These are phyloP conservation scores for Onthophagus sagittarius DNA, from an alignment of 2,888 invertebrate species.

Conservation along the genomic window DNA sequence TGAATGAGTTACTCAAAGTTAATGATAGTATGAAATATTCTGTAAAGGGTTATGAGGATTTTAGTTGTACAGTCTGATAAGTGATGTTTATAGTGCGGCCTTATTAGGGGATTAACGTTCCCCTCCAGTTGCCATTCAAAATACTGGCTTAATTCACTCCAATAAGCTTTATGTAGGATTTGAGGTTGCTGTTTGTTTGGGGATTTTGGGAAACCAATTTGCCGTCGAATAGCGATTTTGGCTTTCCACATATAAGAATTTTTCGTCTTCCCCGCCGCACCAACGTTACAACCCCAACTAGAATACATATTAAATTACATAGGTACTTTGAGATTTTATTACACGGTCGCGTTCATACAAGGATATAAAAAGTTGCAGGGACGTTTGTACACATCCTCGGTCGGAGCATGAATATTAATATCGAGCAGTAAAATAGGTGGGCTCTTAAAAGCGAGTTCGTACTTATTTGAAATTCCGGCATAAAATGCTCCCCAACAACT, in stretches of 20 bases:
- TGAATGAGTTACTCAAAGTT: too few relatives aligned
- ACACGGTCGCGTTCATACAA: too few relatives aligned
- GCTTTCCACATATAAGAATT: not conserved
- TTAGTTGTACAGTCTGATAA: not conserved
- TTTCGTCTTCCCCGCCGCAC: not conserved
- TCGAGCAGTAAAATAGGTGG: not conserved
- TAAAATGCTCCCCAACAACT: not conserved
- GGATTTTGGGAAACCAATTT: not conserved
- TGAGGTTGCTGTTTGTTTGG: not conserved
- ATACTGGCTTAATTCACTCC: not conserved
- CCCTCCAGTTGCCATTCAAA: not conserved
- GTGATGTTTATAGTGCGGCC: not conserved
- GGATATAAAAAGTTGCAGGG: not conserved
- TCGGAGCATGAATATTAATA: not conserved
- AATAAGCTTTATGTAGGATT: not conserved
- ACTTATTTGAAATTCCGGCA: not conserved
- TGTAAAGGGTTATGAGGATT: not conserved
- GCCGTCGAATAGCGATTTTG: not conserved
- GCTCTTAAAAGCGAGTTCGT: not conserved
- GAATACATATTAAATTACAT: too few relatives aligned
- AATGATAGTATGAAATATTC: too few relatives aligned
- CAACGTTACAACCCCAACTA: too few relatives aligned
- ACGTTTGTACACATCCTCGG: not conserved
- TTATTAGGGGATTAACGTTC: not conserved
- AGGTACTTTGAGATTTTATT: too few relatives aligned